Base-by-base conservation (phyloP, 2,113 vertebrate species). In the Podocnemis expansa region DNA sequence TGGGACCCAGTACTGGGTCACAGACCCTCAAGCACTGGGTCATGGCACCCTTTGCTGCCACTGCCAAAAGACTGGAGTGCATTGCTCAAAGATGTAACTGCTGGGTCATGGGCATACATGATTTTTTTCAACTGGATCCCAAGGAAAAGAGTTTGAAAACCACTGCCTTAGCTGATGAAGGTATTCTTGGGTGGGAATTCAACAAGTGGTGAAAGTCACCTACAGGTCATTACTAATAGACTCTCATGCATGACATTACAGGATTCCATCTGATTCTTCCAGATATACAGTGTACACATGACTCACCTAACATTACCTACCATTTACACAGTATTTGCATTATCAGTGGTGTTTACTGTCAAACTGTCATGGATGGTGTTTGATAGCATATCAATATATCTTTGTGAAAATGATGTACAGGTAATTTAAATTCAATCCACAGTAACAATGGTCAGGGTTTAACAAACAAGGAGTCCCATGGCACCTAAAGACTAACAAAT, bases 241-340 rank as follows among this genome's bases (percentile, higher is more conserved):
- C 2, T 0, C 67, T 29, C 16, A 29, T 45, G 54, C 0, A 0
- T 82, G 38, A 60, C 21, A 16, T 51, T 47, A 41, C 51, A 67
- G 54, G 13, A 67, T 21, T 67, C n/a, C 51, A 51, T 60, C 45
- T 19, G 81, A 52, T 43, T 10, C 79, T 19, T 89, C 63, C 81
- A 79, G 58, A 58, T 86, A n/a, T 38, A 27, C 22, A 60, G 29
- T 21, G 45, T 0, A 0, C 19, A 60, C 67, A 52, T 85, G 75
- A 80, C 85, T 67, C 63, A 75, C 24, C 67, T 67, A 47, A 54
- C 80, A 49, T 93, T 22, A 38, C 63, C 19, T 11, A 22, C 41
- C 73, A 76, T 45, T 45, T 22, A 90, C 8, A 22, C 19, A 55
- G 13, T 0, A 8, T 2, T 84, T 38, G 73, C 6, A 80, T 47